A percentile compares a stretch with the other conserved stretches of the same genome.
These are phyloP conservation scores for Microhierax caerulescens DNA, from an alignment of 2,797 vertebrate species.

Conservation along the genomic window DNA sequence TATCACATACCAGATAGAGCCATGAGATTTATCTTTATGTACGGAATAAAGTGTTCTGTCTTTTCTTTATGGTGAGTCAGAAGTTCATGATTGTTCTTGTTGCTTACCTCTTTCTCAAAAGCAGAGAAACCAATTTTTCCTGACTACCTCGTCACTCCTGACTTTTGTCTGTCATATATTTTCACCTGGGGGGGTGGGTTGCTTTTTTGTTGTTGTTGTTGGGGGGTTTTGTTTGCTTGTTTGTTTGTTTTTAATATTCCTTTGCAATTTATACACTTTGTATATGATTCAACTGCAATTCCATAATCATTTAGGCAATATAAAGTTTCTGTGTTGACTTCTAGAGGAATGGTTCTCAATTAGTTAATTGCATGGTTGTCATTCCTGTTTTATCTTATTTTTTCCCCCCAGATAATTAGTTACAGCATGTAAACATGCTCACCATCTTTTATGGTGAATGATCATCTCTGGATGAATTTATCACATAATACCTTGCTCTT, in stretches of 20 bases:
- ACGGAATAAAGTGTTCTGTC: background rate
- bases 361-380: background rate
- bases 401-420: background rate
- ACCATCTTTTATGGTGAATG: background rate
- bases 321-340: background rate
- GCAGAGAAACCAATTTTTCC: background rate
- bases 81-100: background rate
- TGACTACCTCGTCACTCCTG: background rate
- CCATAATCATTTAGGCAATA: background rate
- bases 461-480: background rate
- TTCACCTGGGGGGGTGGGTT: background rate
- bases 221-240: background rate
- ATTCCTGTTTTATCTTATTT: background rate
- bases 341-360: background rate
- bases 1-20: background rate
- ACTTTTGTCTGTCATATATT: background rate
- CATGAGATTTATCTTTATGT: background rate
- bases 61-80: background rate
- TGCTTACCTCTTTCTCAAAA: background rate
- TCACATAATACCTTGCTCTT: background rate
- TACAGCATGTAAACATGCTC: background rate
- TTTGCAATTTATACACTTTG: background rate
- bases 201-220: too few relatives aligned
- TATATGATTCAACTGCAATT: background rate
- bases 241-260: background rate